A percentile compares a stretch with the other conserved stretches of the same genome.
Conservation (phyloP, 2,797 vertebrate species). For the Takifugu rubripes region DNA sequence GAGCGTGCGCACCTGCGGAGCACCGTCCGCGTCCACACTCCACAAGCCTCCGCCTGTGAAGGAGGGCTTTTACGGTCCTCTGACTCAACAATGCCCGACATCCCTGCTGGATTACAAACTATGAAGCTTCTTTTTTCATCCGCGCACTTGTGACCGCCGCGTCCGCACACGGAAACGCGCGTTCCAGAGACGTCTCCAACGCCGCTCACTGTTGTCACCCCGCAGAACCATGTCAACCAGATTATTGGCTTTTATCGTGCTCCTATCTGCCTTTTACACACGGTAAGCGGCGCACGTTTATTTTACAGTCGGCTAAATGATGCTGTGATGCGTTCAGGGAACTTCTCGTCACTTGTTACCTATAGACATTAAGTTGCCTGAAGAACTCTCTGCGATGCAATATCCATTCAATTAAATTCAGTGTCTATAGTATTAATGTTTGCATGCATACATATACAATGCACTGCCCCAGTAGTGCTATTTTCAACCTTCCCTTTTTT, state of each 20-base stretch:
- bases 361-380: constrained; percentile 29
- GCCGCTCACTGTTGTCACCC: constrained; percentile 45
- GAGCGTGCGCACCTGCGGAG: constrained; percentile 61
- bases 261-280: constrained; percentile 82
- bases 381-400: not conserved
- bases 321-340: not conserved
- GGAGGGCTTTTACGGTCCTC: constrained; percentile 25
- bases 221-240: constrained; percentile 78
- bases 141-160: constrained; percentile 40
- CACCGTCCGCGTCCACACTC: constrained; percentile 35
- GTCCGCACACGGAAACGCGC: constrained; percentile 34
- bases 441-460: not conserved
- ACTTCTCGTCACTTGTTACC: not conserved
- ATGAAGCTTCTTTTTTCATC: constrained; percentile 24
- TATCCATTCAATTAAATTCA: not conserved
- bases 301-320: not conserved
- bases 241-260: constrained; percentile 75
- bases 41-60: constrained; percentile 22
- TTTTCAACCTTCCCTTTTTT: constrained; percentile 2
- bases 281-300: constrained; percentile 79
- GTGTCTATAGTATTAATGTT: not conserved
- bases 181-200: constrained; percentile 28
- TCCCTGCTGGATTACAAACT: constrained; percentile 65
- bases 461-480: not conserved
- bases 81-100: constrained; percentile 32